Percentiles rank a stretch among this genome's conserved stretches.
These are phyloP conservation scores for Embidobia sp. DNA, from an alignment of 2,888 invertebrate species.

Conservation along the genomic window DNA sequence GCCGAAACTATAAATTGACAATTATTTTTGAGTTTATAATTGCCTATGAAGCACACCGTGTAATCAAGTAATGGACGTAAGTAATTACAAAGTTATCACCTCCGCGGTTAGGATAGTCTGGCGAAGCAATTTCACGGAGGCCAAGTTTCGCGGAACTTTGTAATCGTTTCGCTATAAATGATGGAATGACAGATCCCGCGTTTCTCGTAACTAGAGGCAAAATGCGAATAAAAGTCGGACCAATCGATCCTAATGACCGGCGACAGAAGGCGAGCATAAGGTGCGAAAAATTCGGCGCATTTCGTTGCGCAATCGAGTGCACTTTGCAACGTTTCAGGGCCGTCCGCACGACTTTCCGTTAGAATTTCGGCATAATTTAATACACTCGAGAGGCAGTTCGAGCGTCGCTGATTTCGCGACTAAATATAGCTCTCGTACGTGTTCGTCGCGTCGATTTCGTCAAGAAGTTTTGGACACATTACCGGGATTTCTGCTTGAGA, in stretches of 20 bases:
- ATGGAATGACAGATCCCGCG: constrained; percentile 51
- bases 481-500: too few relatives aligned
- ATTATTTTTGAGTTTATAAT: constrained; percentile 24
- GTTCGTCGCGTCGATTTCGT: constrained; percentile 27
- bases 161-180: constrained; percentile 50
- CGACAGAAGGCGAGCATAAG: constrained; percentile 12
- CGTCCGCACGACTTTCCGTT: constrained; percentile 32
- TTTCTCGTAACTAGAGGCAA: background rate
- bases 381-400: constrained; percentile 17
- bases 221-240: constrained; percentile 6
- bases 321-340: constrained; percentile 32
- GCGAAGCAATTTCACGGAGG: constrained; percentile 55
- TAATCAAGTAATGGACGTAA: constrained; percentile 59
- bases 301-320: constrained; percentile 32
- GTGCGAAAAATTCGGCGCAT: constrained; percentile 18
- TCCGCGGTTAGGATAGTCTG: constrained; percentile 39
- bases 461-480: constrained; percentile 5
- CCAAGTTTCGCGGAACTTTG: constrained; percentile 58
- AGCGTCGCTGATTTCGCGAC: constrained; percentile 16
- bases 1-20: background rate
- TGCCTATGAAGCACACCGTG: constrained; percentile 20
- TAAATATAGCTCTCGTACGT: constrained; percentile 27
- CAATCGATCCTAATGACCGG: constrained; percentile 4
- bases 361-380: constrained; percentile 44
- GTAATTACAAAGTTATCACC: constrained; percentile 61